phyloP scores from a whole-genome alignment of 2,113 vertebrate genomes.

The Anhinga rufa region DNA sequence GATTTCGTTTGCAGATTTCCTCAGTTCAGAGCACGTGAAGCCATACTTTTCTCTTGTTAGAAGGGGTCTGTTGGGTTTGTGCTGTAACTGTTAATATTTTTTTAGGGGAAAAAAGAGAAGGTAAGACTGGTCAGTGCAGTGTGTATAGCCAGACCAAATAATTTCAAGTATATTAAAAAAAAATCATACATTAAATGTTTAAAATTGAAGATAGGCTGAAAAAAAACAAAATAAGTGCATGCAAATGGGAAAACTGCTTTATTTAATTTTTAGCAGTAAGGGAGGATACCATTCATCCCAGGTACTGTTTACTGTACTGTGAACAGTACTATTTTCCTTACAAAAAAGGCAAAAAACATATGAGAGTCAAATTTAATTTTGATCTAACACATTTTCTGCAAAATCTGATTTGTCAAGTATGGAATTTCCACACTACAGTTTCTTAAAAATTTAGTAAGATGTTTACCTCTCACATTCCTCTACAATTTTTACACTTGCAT shows the following conservation, averaged over 20 bases:
- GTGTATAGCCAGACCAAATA: neutral
- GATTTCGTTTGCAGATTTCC: neutral
- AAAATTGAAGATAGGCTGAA: neutral
- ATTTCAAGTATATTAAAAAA: neutral
- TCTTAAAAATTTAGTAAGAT: neutral
- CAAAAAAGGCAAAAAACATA: neutral
- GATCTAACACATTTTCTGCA: neutral
- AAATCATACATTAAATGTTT: neutral
- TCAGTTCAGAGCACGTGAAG: neutral
- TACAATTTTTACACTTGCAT: neutral
- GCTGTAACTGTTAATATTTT: neutral
- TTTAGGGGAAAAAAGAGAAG: neutral
- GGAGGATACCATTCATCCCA: neutral
- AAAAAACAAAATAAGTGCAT: neutral
- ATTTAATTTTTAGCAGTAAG: neutral
- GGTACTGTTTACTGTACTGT: neutral
- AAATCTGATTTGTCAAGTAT: neutral
- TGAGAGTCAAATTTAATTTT: neutral
- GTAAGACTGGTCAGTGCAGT: neutral
- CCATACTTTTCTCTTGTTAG: neutral
- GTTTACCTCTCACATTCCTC: neutral
- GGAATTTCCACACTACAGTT: neutral
- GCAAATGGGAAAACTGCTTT: neutral
- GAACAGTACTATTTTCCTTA: neutral
- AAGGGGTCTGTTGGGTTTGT: neutral